Percentiles rank a stretch among this genome's conserved stretches.
phyloP scores from a whole-genome alignment of 1,140 invertebrate species.

The Drosophila yakuba region DNA sequence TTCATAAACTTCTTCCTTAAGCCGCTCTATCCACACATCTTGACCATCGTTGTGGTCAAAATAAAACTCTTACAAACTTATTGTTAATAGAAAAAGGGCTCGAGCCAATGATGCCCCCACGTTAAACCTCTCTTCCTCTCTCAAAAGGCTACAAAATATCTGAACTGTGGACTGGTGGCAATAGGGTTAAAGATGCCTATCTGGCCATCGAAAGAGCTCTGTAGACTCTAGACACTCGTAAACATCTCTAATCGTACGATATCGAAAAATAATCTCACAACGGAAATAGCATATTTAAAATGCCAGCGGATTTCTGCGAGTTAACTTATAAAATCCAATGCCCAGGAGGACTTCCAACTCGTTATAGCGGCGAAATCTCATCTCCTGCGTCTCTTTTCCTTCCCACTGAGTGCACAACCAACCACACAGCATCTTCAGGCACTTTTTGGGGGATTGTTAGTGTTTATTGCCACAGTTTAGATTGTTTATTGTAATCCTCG shows the following conservation, averaged over 20 bases:
- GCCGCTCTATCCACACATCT: conserved; percentile 28
- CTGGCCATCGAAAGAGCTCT: conserved; percentile 49
- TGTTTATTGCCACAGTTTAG: conserved; percentile 82
- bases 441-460: conserved; percentile 81
- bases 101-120: conserved; percentile 65
- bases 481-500: conserved; percentile 83
- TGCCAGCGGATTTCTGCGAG: conserved; percentile 76
- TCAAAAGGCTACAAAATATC: conserved; percentile 22
- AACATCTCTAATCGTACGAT: conserved; percentile 78
- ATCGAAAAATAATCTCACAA: conserved; percentile 80
- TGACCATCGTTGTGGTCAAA: conserved; percentile 53
- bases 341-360: conserved; percentile 17
- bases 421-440: conserved; percentile 37
- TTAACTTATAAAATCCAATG: conserved; percentile 73
- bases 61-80: conserved; percentile 76
- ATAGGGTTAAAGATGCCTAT: conserved; percentile 61
- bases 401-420: conserved; percentile 1
- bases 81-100: conserved; percentile 82
- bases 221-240: conserved; percentile 68
- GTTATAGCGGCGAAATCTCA: conserved; percentile 34
- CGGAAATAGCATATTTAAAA: conserved; percentile 82
- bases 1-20: background rate
- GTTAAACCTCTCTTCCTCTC: conserved; percentile 33
- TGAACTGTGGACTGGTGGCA: background rate
- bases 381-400: conserved; percentile 17